Percentiles rank a stretch among this genome's conserved stretches.
Evolutionary conservation across 1,140 invertebrate genomes (phyloP).

Genomic region (Halyomorpha halys): DNA sequence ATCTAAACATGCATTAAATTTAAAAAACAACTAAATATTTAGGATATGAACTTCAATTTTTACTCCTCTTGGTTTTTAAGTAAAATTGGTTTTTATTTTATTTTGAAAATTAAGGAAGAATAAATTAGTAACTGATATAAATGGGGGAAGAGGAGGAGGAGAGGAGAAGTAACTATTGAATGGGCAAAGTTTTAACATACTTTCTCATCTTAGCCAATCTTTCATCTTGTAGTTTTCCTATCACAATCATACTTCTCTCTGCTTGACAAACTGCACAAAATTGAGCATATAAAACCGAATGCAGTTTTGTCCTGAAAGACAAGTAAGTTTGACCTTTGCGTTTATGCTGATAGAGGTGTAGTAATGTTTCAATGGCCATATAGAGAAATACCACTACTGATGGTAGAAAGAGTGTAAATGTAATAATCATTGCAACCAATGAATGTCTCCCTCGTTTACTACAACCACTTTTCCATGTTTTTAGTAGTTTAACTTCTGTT

Average conservation of each 20-base stretch:
- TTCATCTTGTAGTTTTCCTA: conserved; percentile 40
- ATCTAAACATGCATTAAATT: too few species aligned
- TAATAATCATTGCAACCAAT: background rate
- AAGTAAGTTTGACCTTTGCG: background rate
- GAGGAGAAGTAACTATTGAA: conserved; percentile 11
- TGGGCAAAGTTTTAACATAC: conserved; percentile 12
- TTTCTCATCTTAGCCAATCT: conserved; percentile 32
- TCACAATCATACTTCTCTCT: conserved; percentile 38
- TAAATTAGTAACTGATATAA: too few species aligned
- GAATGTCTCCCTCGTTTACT: background rate
- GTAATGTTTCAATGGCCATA: background rate
- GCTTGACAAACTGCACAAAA: conserved; percentile 46
- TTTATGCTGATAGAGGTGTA: background rate
- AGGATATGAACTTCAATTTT: too few species aligned
- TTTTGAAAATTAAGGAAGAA: too few species aligned
- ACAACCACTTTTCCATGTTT: background rate
- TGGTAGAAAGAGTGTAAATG: background rate
- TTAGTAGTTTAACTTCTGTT: background rate
- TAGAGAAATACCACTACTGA: background rate
- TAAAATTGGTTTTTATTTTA: too few species aligned
- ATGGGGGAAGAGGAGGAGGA: background rate
- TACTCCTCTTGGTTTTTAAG: too few species aligned
- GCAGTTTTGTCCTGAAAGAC: conserved; percentile 31
- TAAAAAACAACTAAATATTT: too few species aligned
- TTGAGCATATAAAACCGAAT: conserved; percentile 37